Percentiles rank a stretch among this genome's conserved stretches.
Evolutionary conservation across 37 sponge, comb jelly and placozoan genomes (phyloP).

Genomic region (Cladorhizidae sp.): DNA sequence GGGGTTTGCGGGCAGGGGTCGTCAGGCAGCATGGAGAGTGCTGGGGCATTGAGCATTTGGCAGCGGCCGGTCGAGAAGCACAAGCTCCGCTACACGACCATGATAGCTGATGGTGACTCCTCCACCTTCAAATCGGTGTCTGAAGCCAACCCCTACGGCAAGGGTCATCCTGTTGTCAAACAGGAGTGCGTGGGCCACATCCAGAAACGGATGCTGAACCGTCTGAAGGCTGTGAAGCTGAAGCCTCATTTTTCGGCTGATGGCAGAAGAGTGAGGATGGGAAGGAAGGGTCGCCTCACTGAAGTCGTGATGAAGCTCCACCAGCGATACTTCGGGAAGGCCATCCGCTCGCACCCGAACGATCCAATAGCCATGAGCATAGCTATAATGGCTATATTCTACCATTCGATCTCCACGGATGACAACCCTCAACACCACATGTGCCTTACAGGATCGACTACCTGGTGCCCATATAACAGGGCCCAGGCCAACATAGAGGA

Average conservation of each 20-base stretch:
- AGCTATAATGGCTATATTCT: conserved; percentile 4
- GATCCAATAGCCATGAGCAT: not conserved
- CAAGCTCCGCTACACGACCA: no score
- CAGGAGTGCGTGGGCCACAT: conserved; percentile 11
- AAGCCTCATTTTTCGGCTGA: not conserved
- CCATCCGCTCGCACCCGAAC: not conserved
- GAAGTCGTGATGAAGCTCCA: not conserved
- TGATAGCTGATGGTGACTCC: not conserved
- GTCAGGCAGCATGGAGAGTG: not conserved
- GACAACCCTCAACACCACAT: not conserved
- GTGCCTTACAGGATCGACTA: not conserved
- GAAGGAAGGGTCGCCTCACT: conserved; percentile 7
- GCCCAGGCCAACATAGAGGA: not conserved
- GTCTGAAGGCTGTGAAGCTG: not conserved
- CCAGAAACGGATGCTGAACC: not conserved
- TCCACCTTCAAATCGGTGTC: not conserved
- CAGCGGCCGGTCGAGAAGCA: not conserved
- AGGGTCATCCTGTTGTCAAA: no score
- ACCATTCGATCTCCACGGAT: no score
- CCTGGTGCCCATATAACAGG: not conserved
- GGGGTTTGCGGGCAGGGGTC: no score
- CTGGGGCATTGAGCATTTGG: not conserved
- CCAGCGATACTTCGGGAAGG: not conserved
- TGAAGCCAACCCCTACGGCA: not conserved
- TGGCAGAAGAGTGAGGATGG: no score